Conservation (phyloP, 2,113 vertebrate genomes). For the Cercopithecus mona region DNA sequence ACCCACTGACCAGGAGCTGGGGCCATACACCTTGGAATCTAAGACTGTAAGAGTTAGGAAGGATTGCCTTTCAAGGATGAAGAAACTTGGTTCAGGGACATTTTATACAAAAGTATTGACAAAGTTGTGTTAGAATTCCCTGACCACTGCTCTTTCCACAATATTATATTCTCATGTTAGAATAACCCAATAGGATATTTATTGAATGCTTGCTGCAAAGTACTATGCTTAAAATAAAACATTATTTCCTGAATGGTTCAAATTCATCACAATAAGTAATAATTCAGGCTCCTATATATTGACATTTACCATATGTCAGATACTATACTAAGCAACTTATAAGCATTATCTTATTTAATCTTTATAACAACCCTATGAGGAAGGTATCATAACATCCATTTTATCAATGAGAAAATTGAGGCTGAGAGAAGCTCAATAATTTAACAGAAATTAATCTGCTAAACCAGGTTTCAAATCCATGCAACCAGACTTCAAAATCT, state of each 20-base stretch:
- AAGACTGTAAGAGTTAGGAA: neutral
- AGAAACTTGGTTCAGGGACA: neutral
- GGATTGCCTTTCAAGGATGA: neutral
- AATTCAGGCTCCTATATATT: neutral
- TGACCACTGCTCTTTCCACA: neutral
- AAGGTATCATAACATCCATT: neutral
- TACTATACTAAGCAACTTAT: neutral
- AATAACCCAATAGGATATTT: neutral
- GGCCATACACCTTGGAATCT: neutral
- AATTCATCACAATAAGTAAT: neutral
- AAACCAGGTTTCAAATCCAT: neutral
- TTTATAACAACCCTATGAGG: neutral
- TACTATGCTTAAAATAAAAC: neutral
- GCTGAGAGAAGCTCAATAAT: neutral
- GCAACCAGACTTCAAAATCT: neutral
- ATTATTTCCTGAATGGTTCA: neutral
- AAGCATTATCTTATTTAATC: neutral
- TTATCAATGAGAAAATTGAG: neutral
- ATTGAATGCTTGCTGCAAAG: neutral
- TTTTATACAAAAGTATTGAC: neutral
- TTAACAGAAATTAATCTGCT: neutral
- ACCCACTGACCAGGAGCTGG: neutral
- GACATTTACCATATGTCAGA: neutral
- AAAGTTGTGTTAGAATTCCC: neutral
- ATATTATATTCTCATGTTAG: neutral